A percentile compares a stretch with the other conserved stretches of the same genome.
phyloP scores from a whole-genome alignment of 2,888 invertebrate genomes.

The Ichneumon xanthorius region DNA sequence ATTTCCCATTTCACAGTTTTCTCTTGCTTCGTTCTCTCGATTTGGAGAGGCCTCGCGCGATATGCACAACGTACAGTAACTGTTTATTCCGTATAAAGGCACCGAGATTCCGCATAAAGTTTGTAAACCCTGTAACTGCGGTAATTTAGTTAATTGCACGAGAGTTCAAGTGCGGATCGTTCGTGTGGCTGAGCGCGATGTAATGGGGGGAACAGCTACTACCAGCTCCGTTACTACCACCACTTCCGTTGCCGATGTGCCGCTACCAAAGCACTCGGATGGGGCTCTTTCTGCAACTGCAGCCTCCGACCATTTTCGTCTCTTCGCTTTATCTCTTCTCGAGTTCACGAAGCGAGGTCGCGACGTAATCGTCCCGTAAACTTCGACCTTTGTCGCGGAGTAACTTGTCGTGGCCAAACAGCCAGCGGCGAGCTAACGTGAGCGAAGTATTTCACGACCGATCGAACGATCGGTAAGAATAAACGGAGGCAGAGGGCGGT shows the following conservation, averaged over 20 bases:
- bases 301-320: conserved; percentile 25
- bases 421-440: neutral
- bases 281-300: conserved; percentile 17
- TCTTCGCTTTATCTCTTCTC: conserved; percentile 25
- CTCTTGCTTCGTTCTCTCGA: neutral
- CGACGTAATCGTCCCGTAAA: conserved; percentile 31
- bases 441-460: neutral
- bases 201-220: conserved; percentile 28
- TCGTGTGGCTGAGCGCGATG: conserved; percentile 23
- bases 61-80: neutral
- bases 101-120: conserved; percentile 37
- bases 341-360: conserved; percentile 7
- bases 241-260: neutral
- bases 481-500: neutral
- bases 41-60: neutral
- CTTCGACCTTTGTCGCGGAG: neutral
- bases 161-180: conserved; percentile 29
- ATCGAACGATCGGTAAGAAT: neutral
- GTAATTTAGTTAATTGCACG: conserved; percentile 54
- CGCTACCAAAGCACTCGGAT: neutral
- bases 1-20: conserved; percentile 41
- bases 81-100: conserved; percentile 2
- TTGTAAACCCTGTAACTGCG: conserved; percentile 51
- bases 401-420: conserved; percentile 6
- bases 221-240: neutral